Evolutionary conservation across 2,797 vertebrate genomes (phyloP).

Genomic region (Leptodactylus fallax): DNA sequence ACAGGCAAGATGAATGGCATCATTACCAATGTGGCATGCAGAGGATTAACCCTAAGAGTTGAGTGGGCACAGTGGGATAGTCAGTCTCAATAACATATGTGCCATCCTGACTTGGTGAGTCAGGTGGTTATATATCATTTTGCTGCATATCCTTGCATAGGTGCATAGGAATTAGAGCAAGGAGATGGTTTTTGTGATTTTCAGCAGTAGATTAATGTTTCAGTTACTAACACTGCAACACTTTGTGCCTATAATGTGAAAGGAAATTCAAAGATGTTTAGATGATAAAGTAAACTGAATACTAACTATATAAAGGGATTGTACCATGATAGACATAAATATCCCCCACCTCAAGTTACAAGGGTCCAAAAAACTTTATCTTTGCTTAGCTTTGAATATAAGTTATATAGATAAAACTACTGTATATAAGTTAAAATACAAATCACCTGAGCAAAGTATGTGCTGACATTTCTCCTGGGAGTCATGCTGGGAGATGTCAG

Average conservation of each 20-base stretch:
- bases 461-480: no score
- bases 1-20: slow-evolving; percentile 59
- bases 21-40: slow-evolving; percentile 50
- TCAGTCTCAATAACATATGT: background rate
- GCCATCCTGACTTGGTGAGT: background rate
- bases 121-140: slow-evolving; percentile 10
- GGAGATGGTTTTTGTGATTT: background rate
- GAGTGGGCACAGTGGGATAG: slow-evolving; percentile 42
- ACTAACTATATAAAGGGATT: no score
- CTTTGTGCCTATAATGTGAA: background rate
- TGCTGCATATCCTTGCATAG: background rate
- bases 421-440: no score
- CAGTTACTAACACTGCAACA: background rate
- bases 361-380: no score
- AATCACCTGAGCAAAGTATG: no score
- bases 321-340: no score
- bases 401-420: no score
- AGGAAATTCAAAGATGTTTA: background rate
- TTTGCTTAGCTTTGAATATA: no score
- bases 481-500: no score
- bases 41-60: slow-evolving; percentile 45
- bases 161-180: background rate
- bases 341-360: no score
- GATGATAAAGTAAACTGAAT: background rate
- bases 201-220: background rate